A percentile compares a stretch with the other conserved stretches of the same genome.
These are phyloP conservation scores for Toxonevra muliebris DNA, from an alignment of 2,888 invertebrate genomes.

Conservation along the genomic window DNA sequence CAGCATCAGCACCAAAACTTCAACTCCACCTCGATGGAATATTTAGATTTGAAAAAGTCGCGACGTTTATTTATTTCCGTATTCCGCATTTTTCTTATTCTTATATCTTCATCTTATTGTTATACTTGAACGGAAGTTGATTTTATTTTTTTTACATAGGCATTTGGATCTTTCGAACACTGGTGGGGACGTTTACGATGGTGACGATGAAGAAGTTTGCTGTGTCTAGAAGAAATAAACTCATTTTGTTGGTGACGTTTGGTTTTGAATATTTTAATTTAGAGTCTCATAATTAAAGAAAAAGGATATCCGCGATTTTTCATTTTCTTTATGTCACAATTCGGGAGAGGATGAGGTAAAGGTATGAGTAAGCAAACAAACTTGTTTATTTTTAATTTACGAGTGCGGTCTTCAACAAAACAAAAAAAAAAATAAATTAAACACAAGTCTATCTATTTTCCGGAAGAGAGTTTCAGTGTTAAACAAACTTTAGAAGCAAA, in stretches of 20 bases:
- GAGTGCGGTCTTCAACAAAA: constrained; percentile 50
- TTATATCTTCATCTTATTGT: constrained; percentile 50
- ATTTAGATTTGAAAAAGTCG: constrained; percentile 40
- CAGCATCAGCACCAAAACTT: constrained; percentile 33
- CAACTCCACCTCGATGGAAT: constrained; percentile 27
- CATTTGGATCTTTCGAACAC: constrained; percentile 14
- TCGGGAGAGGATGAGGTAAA: constrained; percentile 1
- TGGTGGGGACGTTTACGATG: neutral
- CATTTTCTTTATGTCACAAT: constrained; percentile 38
- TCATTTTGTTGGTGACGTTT: constrained; percentile 34
- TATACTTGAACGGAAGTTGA: constrained; percentile 46
- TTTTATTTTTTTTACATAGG: constrained; percentile 42
- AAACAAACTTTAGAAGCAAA: constrained; percentile 35
- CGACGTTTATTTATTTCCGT: constrained; percentile 64
- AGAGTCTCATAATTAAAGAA: constrained; percentile 48
- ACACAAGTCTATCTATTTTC: no score
- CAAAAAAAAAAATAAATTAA: constrained; percentile 39
- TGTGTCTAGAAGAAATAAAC: constrained; percentile 23
- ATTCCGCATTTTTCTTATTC: constrained; percentile 54
- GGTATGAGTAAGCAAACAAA: constrained; percentile 38
- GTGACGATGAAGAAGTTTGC: neutral
- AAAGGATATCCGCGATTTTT: constrained; percentile 52
- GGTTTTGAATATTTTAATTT: constrained; percentile 52
- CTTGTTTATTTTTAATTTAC: constrained; percentile 51
- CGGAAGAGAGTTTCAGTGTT: constrained; percentile 27